Evolutionary conservation across 2,113 vertebrate species (phyloP), one percentile per base, ranked within the genome.

Genomic region (Craseonycteris thonglongyai): DNA sequence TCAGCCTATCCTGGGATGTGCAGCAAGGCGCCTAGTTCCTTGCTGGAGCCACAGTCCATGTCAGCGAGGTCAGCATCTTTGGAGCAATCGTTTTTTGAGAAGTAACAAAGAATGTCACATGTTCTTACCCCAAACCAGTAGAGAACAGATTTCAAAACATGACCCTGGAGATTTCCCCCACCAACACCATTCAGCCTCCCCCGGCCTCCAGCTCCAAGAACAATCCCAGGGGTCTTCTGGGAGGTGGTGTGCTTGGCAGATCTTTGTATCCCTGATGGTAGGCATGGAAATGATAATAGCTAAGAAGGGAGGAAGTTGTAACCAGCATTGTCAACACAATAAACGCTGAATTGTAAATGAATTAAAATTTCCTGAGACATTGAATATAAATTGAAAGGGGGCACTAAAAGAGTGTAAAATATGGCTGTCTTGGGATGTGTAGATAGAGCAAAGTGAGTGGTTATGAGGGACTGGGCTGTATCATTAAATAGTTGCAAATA

Each of bases 161-260:
- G 0, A 49, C 1, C 38, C 69, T 47, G 93, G 97, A 97, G 95
- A 96, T 97, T 97, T 86, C 92, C 97, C 96, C 91, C 28, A 92
- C 69, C 94, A 35, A 19, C 51, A 42, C 71, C 47, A 18, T n/a
- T 35, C 81, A 33, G 0, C 38, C 85, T 49, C 38, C 22, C 47
- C 47, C 0, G 1, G 35, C 78, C 59, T 59, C 38, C 11, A 18
- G 4, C 79, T 21, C 19, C 26, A 4, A 38, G 51, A 38, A 21
- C n/a, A 18, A 58, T 16, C 35, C 54, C n/a, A n/a, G 86, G 18
- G 45, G 40, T 0, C n/a, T 79, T 28, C 40, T 7, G 42, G 90
- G 42, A 87, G 75, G 58, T 1, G 12, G 51, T 3, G n/a, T 24
- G 7, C 21, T 22, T 16, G 6, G 47, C 47, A 40, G 78, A 16